Evolutionary conservation across 2,888 invertebrate genomes (phyloP).

Genomic region (Hydropsyche betteni): DNA sequence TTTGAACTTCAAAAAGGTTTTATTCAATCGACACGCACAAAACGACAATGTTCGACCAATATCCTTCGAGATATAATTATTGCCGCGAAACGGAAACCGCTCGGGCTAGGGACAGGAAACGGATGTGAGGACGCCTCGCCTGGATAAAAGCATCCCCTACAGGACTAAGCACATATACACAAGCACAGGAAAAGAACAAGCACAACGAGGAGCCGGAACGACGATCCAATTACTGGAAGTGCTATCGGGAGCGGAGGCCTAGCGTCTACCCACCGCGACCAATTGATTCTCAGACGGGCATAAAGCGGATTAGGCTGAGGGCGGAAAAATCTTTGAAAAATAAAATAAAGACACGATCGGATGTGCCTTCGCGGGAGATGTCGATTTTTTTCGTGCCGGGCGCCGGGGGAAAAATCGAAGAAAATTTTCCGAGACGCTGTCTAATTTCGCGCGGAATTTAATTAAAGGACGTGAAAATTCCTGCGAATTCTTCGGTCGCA

Average conservation of each 20-base stretch:
- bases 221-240: slow-evolving; percentile 51
- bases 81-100: slow-evolving; percentile 15
- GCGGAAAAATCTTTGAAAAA: slow-evolving; percentile 6
- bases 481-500: no score
- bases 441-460: no score
- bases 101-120: slow-evolving; percentile 8
- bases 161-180: neutral
- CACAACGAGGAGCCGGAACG: slow-evolving; percentile 40
- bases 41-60: slow-evolving; percentile 16
- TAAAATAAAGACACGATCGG: neutral
- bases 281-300: slow-evolving; percentile 33
- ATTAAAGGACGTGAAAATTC: no score
- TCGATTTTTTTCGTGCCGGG: neutral
- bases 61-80: slow-evolving; percentile 29
- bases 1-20: no score
- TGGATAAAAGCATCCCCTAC: slow-evolving; percentile 33
- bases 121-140: slow-evolving; percentile 27
- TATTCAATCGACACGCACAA: no score
- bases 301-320: slow-evolving; percentile 21
- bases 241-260: slow-evolving; percentile 45
- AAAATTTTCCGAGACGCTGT: no score
- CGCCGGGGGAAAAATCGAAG: neutral
- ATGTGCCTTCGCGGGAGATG: no score
- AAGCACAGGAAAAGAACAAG: slow-evolving; percentile 18
- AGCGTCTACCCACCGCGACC: slow-evolving; percentile 11